A percentile compares a stretch with the other conserved stretches of the same genome.
These are phyloP conservation scores for Urocolius indicus DNA, from an alignment of 2,113 vertebrate species.

Conservation along the genomic window DNA sequence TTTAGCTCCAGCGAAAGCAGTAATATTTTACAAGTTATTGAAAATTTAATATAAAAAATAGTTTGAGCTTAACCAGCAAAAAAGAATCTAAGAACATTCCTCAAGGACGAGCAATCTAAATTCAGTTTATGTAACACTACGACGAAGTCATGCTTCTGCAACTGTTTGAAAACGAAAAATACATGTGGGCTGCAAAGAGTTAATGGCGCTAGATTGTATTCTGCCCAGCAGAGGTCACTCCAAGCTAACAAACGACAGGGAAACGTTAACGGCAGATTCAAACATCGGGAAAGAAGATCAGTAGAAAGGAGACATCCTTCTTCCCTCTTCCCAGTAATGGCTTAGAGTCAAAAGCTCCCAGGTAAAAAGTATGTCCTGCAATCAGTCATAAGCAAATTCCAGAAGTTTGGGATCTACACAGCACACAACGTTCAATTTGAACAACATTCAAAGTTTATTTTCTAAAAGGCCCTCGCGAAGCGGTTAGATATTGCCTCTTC, in stretches of 20 bases:
- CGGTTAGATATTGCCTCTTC: background rate
- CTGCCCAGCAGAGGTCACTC: conserved; percentile 65
- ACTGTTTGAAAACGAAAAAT: background rate
- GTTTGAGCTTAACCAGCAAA: background rate
- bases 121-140: background rate
- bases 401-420: background rate
- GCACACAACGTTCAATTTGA: background rate
- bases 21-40: background rate
- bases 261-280: background rate
- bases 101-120: background rate
- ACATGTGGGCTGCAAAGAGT: background rate
- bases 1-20: background rate
- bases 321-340: background rate
- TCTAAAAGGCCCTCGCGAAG: background rate
- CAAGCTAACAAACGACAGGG: background rate
- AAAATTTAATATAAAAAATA: background rate
- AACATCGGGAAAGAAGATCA: background rate
- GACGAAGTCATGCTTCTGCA: background rate
- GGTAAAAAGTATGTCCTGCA: background rate
- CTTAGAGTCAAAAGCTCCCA: background rate
- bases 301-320: background rate
- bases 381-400: background rate
- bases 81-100: background rate
- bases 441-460: background rate
- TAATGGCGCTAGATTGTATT: background rate